Evolutionary conservation across 2,888 invertebrate species (phyloP), one percentile per base, ranked within the genome.

Genomic region (Acronicta aceris): DNA sequence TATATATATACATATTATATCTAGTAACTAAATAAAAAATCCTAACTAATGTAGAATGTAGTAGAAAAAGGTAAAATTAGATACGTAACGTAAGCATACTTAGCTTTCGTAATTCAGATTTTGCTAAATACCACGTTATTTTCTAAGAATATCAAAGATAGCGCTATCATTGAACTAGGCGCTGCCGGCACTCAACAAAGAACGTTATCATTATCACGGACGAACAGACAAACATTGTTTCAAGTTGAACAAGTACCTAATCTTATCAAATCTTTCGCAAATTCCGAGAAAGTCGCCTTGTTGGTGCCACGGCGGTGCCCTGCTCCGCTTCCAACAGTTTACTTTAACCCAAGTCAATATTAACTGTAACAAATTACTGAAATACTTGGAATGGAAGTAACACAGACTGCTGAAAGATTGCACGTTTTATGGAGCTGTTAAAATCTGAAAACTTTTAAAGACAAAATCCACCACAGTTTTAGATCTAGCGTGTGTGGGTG

Each of bases 191-290:
- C n/a, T n/a, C 59, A 71, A 71, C 78, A 77, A 76, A 78, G 78
- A 46, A 40, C 53, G 50, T 64, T 78, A 76, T 76, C 78, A 59
- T 64, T 78, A 76, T 74, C 76, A 59, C 36, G 21, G 38, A 49
- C 59, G 59, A 40, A 45, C 55, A 65, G 59, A 78, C 72, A 75
- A 46, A 52, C 75, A 59, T 41, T 59, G 38, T 55, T 64, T 59
- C 64, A 38, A 59, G 57, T 55, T 30, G 58, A 61, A 56, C 47
- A n/a, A 12, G 50, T 61, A n/a, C n/a, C n/a, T n/a, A 68, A 76
- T 76, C 76, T 76, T 75, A 76, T 76, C 76, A 58, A 55, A 65
- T 60, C 71, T 49, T 51, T 60, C 42, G 76, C 72, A 21, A 66
- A 73, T 74, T 71, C 75, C 55, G 60, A 49, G 71, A 70, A 71